A percentile compares a stretch with the other conserved stretches of the same genome.
Evolutionary conservation across 2,888 invertebrate genomes (phyloP).

Genomic region (Spisula solida): DNA sequence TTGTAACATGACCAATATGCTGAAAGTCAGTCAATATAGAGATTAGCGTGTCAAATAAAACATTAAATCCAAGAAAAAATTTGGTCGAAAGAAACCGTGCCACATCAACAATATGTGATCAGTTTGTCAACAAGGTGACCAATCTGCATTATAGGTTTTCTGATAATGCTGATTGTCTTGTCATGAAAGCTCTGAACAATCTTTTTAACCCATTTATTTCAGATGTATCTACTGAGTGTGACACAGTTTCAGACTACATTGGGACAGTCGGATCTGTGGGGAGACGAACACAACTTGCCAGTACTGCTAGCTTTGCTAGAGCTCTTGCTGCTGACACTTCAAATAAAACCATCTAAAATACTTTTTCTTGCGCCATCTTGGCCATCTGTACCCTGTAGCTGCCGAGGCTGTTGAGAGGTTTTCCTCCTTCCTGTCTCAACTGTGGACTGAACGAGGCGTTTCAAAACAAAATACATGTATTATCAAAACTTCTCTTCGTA

Average conservation of each 20-base stretch:
- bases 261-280: slow-evolving; percentile 24
- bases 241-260: slow-evolving; percentile 32
- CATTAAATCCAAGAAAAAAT: too few species aligned
- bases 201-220: slow-evolving; percentile 33
- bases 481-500: not conserved
- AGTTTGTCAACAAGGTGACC: too few species aligned
- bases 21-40: too few species aligned
- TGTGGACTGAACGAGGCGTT: not conserved
- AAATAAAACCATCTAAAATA: slow-evolving; percentile 3
- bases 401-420: slow-evolving; percentile 22
- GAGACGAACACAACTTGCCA: not conserved
- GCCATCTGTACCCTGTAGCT: slow-evolving; percentile 20
- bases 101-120: slow-evolving; percentile 35
- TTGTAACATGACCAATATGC: too few species aligned
- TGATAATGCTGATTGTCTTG: not conserved
- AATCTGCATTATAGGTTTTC: too few species aligned
- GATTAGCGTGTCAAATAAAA: too few species aligned
- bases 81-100: too few species aligned
- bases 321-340: not conserved
- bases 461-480: not conserved
- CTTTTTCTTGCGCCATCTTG: slow-evolving; percentile 18
- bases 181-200: slow-evolving; percentile 34
- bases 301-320: slow-evolving; percentile 10
- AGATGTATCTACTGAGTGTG: slow-evolving; percentile 20
- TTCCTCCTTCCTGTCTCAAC: not conserved